phyloP scores from a whole-genome alignment of 2,888 invertebrate species.

The Cacoxenus indagator region DNA sequence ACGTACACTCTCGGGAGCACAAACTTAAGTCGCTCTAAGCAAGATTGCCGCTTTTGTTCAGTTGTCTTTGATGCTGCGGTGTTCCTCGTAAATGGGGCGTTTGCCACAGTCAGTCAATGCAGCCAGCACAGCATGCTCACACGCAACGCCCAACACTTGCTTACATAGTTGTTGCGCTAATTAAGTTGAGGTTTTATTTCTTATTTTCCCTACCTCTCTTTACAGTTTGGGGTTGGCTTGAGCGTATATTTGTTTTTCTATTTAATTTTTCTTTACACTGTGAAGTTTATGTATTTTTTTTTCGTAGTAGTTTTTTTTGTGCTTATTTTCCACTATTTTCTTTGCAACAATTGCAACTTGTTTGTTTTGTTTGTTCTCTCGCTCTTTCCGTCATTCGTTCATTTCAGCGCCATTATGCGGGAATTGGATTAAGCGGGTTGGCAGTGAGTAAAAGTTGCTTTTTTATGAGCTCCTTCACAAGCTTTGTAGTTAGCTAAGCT shows the following conservation, averaged over 20 bases:
- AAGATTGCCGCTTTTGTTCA: no score
- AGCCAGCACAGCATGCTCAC: no score
- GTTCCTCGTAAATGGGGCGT: no score
- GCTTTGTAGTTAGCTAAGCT: no score
- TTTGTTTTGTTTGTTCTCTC: not conserved
- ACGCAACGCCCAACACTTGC: no score
- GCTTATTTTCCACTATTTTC: constrained; percentile 11
- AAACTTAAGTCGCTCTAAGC: no score
- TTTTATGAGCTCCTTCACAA: no score
- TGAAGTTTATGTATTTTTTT: constrained; percentile 27
- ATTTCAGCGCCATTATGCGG: not conserved
- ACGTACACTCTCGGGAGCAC: no score
- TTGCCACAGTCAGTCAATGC: no score
- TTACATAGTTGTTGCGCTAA: constrained; percentile 39
- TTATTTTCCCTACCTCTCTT: constrained; percentile 1
- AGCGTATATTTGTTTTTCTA: constrained; percentile 17
- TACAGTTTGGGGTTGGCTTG: not conserved
- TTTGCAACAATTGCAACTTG: constrained; percentile 13
- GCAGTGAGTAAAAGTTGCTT: no score
- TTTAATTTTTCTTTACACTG: constrained; percentile 23
- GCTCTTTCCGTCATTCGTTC: no score
- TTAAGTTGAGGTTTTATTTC: constrained; percentile 38
- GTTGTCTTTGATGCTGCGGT: no score
- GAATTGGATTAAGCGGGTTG: not conserved
- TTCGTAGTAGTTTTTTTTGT: not conserved